Evolutionary conservation across 2,113 vertebrate genomes (phyloP), one percentile per base, ranked within the genome.

Genomic region (Physeter macrocephalus): DNA sequence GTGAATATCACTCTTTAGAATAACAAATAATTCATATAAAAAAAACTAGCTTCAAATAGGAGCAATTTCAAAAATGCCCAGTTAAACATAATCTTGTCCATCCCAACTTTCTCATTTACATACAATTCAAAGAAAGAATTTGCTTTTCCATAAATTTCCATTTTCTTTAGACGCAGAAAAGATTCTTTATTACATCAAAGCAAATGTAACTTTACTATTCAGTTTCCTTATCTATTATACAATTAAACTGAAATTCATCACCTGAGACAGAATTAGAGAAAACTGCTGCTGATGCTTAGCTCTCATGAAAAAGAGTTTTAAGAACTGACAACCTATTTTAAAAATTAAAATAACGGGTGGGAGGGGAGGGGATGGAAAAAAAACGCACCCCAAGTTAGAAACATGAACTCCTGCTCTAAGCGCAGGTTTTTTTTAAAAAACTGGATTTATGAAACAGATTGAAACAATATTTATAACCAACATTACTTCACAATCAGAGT

Each of bases 121-220:
- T 71, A 91, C 14, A 93, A 89, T 71, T 95, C 78, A 86, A 84
- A 94, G 52, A 93, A 80, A 91, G 36, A 27, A 82, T 54, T 78
- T 49, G 52, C 43, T 97, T 82, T 93, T 91, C 62, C 52, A 43
- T 39, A 75, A 94, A 69, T 90, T 93, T 94, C 67, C 43, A 74
- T 59, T 83, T 75, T 62, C 80, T 92, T 88, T 66, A 88, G 49
- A 84, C 46, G 25, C 72, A 88, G 78, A n/a, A 88, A 91, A 91
- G 46, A 82, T 41, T 94, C 54, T 72, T 92, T 41, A 84, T 57
- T 67, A 89, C 29, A 89, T 91, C 93, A 96, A 96, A 95, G 94
- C 85, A 96, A 72, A 71, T 67, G 34, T 27, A 67, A 57, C 29
- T 78, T 91, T 64, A 41, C 71, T 78, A 54, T 36, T 61, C 84